Base-by-base conservation (phyloP, 2,797 vertebrate species). In the Dallia pectoralis region DNA sequence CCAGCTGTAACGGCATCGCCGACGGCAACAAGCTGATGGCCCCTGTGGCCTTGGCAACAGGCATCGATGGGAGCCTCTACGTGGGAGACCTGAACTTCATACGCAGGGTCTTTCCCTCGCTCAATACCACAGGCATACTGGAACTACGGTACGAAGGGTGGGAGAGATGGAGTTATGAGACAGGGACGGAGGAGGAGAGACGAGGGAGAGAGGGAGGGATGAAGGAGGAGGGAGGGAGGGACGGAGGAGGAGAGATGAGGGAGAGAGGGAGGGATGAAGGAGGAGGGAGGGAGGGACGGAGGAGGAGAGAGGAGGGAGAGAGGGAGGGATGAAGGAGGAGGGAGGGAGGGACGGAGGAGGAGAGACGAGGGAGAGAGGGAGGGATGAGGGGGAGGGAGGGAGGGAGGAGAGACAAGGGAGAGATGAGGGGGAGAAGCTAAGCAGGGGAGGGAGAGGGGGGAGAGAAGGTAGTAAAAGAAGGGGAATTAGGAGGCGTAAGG, bases 71-170 rank as follows among this genome's bases (percentile, higher is more conserved):
- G 87, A 99, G 98, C 88, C 96, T 99, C 72, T 99, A 95, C 2
- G 96, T 99, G 1, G 97, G 98, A 14, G 98, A 99, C 89, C 96
- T 99, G 86, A 99, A 99, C 88, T 99, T 97, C 53, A 95, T 99
- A 27, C 95, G 97, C 53, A 93, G 97, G 77, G 96, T 99, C 74
- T 98, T 96, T 85, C 97, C 97, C 2, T 98, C 97, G 59, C 93
- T 96, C 89, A 99, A 99, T 49, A 98, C 98, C 66, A 98, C 97
- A 1, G 96, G 96, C 86, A 97, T 99, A 89, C 87, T 99, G 82
- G 98, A 99, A 87, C 89, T 99, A 87, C 96, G 98, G 98, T 99
- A 93, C 84, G 84, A 15, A 27, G 5, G 49, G 11, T 9, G 44
- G 29, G 36, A 36, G 32, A 2, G 32, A 22, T 19, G 29, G 27